Conservation (phyloP, 2,113 vertebrate genomes). For the Stomatorhinus ivindoensis region DNA sequence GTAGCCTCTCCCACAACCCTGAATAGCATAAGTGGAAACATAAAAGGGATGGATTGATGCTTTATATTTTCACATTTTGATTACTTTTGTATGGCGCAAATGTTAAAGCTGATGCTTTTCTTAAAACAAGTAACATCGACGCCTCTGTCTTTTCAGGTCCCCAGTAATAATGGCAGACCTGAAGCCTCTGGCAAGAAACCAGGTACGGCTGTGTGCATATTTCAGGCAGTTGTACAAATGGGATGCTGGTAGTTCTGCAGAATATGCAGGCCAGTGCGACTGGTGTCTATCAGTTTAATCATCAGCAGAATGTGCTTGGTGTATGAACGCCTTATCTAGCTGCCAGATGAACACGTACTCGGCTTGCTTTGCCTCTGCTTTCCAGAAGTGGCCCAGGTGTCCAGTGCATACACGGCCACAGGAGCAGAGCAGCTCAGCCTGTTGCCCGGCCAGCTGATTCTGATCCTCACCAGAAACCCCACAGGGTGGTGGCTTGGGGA, state of each 20-base stretch:
- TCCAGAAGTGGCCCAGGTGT: constrained; percentile 86
- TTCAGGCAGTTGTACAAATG: neutral
- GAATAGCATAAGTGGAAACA: too few relatives aligned
- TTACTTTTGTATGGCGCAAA: neutral
- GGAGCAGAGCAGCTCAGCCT: constrained; percentile 80
- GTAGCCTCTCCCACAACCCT: too few relatives aligned
- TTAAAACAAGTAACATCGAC: neutral
- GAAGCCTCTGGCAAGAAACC: constrained; percentile 75
- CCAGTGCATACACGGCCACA: constrained; percentile 66
- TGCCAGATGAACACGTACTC: neutral
- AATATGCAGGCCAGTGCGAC: neutral
- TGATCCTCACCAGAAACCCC: constrained; percentile 79
- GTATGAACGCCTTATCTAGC: neutral
- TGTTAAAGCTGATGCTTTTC: neutral
- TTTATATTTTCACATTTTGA: neutral
- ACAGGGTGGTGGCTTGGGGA: constrained; percentile 98
- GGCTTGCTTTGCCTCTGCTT: neutral
- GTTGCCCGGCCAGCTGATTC: constrained; percentile 78
- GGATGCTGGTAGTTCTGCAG: neutral
- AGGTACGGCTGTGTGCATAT: constrained; percentile 53
- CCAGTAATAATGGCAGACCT: constrained; percentile 60
- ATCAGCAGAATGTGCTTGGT: neutral
- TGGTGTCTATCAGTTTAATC: neutral
- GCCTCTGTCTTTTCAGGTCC: constrained; percentile 55
- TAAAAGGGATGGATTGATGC: too few relatives aligned